Conservation (phyloP, 1,140 invertebrate species). For the Latrodectus geometricus region DNA sequence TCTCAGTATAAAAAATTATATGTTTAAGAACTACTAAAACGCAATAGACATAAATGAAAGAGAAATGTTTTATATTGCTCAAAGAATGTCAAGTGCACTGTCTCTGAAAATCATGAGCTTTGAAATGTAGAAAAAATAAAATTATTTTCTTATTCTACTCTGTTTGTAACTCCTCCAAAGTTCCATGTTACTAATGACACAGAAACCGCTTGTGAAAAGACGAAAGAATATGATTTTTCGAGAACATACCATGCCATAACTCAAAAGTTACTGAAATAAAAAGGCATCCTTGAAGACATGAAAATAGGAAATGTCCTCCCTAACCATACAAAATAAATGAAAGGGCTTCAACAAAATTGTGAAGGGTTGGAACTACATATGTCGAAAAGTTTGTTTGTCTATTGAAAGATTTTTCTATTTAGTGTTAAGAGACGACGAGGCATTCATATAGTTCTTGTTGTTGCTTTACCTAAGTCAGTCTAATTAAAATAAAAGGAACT, state of each 20-base stretch:
- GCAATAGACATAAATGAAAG: too few relatives aligned
- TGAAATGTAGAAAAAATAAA: too few relatives aligned
- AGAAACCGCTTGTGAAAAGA: neutral
- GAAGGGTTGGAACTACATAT: neutral
- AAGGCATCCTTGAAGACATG: neutral
- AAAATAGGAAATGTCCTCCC: neutral
- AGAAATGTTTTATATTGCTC: too few relatives aligned
- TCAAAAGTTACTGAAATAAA: neutral
- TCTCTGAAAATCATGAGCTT: too few relatives aligned
- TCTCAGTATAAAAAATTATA: too few relatives aligned
- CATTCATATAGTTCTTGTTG: neutral
- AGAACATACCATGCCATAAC: neutral
- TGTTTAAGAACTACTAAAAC: too few relatives aligned
- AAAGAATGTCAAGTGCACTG: too few relatives aligned
- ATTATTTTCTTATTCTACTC: neutral
- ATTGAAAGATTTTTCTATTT: neutral
- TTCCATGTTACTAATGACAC: neutral
- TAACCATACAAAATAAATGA: neutral
- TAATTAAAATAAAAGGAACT: neutral
- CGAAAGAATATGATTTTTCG: neutral
- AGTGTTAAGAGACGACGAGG: neutral
- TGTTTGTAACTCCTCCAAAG: neutral
- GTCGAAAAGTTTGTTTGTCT: neutral
- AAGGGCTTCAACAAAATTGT: neutral
- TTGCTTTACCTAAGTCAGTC: neutral